Evolutionary conservation across 2,888 invertebrate species (phyloP).

Genomic region (Yponomeuta plumbellus): DNA sequence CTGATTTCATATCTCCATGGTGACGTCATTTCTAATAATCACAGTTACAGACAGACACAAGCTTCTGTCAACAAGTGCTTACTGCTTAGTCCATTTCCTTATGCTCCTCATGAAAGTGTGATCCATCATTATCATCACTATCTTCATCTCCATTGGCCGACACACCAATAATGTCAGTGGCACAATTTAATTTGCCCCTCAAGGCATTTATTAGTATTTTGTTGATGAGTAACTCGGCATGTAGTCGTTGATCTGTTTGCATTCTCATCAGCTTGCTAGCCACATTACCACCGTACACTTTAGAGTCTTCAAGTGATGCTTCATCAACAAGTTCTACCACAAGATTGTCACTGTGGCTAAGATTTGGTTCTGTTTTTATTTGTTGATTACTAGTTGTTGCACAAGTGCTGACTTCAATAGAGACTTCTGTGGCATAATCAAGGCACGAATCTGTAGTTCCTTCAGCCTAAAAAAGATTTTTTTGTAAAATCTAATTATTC

Average conservation of each 20-base stretch:
- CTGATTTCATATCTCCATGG: too few species aligned
- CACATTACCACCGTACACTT: not conserved
- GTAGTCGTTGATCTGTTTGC: not conserved
- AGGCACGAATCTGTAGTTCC: too few species aligned
- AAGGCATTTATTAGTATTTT: constrained; percentile 8
- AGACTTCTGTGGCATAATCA: too few species aligned
- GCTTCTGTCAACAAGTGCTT: too few species aligned
- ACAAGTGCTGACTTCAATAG: not conserved
- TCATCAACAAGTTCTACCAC: not conserved
- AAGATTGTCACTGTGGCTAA: not conserved
- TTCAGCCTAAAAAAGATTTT: too few species aligned
- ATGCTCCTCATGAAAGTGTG: not conserved
- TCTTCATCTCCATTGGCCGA: too few species aligned
- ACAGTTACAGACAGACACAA: too few species aligned
- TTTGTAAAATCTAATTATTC: too few species aligned
- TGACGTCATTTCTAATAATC: too few species aligned
- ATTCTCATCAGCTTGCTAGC: constrained; percentile 1
- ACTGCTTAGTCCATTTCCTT: too few species aligned
- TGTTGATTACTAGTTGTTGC: not conserved
- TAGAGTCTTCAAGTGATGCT: not conserved
- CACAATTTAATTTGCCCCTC: not conserved
- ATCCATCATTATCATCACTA: not conserved
- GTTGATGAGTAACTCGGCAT: constrained; percentile 6
- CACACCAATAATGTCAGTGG: constrained; percentile 1
- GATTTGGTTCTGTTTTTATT: not conserved